Evolutionary conservation across 2,888 invertebrate species (phyloP).

Genomic region (Dolichopus griseipennis): DNA sequence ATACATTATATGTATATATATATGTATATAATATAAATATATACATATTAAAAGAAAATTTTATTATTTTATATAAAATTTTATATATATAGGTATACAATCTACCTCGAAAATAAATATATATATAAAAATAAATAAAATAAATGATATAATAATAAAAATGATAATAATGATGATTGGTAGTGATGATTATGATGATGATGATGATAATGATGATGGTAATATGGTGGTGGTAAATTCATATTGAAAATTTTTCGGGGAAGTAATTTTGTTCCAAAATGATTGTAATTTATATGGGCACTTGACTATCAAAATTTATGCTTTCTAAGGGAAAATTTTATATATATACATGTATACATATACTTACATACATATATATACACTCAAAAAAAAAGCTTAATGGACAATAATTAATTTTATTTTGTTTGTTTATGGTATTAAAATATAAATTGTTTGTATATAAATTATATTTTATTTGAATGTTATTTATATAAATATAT

Average conservation of each 20-base stretch:
- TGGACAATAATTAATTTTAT: constrained; percentile 46
- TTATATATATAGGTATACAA: neutral
- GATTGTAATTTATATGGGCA: constrained; percentile 44
- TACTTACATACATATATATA: neutral
- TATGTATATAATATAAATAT: neutral
- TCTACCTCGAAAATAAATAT: too few species aligned
- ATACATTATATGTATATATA: neutral
- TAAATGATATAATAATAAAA: too few species aligned
- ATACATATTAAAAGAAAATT: neutral
- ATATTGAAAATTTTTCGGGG: constrained; percentile 4
- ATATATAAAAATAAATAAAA: neutral
- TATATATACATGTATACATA: constrained; percentile 30
- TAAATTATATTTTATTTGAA: too few species aligned
- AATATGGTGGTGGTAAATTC: neutral
- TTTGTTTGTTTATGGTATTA: constrained; percentile 25
- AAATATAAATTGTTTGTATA: too few species aligned
- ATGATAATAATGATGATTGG: too few species aligned
- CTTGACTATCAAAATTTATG: constrained; percentile 44
- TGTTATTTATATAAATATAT: neutral
- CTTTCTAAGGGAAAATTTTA: constrained; percentile 42
- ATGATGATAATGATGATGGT: too few species aligned
- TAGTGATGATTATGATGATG: too few species aligned
- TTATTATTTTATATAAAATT: neutral
- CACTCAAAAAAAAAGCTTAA: constrained; percentile 31
- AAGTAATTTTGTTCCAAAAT: neutral